Evolutionary conservation across 2,888 invertebrate genomes (phyloP).

Genomic region (Acrobasis consociella): DNA sequence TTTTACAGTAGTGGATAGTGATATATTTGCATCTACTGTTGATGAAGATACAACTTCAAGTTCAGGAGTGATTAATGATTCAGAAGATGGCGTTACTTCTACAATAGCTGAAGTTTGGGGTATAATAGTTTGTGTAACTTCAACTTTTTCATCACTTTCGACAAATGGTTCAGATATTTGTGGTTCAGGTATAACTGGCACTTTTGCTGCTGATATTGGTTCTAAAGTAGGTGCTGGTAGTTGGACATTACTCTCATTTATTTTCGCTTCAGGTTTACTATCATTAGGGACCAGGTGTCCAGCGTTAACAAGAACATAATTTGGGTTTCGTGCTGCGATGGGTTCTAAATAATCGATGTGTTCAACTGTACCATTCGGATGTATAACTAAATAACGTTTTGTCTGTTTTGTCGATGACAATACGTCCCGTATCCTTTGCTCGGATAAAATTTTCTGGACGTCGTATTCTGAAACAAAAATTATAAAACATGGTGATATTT

Average conservation of each 20-base stretch:
- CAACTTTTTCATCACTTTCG: neutral
- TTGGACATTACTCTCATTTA: neutral
- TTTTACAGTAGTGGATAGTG: too few species aligned
- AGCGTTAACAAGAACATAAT: slow-evolving; percentile 39
- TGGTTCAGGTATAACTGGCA: neutral
- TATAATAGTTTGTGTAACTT: neutral
- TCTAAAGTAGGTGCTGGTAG: neutral
- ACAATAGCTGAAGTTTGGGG: neutral
- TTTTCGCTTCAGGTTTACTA: neutral
- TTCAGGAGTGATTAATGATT: neutral
- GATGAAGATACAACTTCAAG: neutral
- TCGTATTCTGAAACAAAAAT: slow-evolving; percentile 24
- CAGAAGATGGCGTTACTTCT: neutral
- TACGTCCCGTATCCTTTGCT: slow-evolving; percentile 29
- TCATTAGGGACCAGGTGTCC: slow-evolving; percentile 24
- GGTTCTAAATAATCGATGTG: slow-evolving; percentile 44
- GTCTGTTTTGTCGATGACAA: slow-evolving; percentile 35
- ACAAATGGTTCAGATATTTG: neutral
- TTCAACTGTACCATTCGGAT: slow-evolving; percentile 52
- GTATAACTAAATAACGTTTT: slow-evolving; percentile 48
- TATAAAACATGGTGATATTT: neutral
- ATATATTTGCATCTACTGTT: neutral
- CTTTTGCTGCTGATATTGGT: neutral
- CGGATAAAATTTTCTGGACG: slow-evolving; percentile 17
- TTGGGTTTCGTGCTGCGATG: slow-evolving; percentile 39